Conservation (phyloP, 2,888 invertebrate species). For the Digitonthophagus gazella region DNA sequence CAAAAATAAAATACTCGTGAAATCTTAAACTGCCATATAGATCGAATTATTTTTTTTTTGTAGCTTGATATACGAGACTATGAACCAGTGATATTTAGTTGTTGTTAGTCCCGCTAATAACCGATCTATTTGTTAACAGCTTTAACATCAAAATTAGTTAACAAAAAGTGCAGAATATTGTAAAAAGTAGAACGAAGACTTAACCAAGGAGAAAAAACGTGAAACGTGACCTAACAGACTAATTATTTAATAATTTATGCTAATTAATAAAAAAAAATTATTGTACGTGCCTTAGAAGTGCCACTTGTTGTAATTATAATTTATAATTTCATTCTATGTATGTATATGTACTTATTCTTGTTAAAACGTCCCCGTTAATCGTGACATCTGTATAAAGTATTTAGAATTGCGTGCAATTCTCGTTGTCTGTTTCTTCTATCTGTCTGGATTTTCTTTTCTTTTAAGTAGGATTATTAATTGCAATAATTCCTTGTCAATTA, state of each 20-base stretch:
- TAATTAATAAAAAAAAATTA: constrained; percentile 15
- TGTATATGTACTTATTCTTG: constrained; percentile 16
- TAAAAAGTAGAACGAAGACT: background rate
- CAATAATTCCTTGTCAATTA: constrained; percentile 5
- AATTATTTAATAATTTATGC: constrained; percentile 21
- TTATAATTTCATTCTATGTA: constrained; percentile 13
- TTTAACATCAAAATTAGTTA: background rate
- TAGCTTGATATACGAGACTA: background rate
- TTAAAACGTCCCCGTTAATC: constrained; percentile 11
- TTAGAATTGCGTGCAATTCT: constrained; percentile 4
- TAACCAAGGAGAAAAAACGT: background rate
- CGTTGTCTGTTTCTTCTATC: background rate
- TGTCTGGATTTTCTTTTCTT: background rate
- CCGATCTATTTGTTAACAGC: background rate
- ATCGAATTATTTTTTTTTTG: constrained; percentile 7
- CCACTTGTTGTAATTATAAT: constrained; percentile 15
- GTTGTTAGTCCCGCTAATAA: constrained; percentile 3
- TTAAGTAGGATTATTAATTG: constrained; percentile 8
- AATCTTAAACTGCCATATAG: constrained; percentile 12
- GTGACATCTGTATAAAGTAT: constrained; percentile 7
- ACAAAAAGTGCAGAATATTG: background rate
- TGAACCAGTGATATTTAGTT: constrained; percentile 7
- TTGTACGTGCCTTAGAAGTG: constrained; percentile 17
- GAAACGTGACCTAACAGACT: constrained; percentile 20
- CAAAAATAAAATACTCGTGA: constrained; percentile 5